Evolutionary conservation across 2,888 invertebrate species (phyloP), one percentile per base, ranked within the genome.

Genomic region (Kryphioiulus occultus): DNA sequence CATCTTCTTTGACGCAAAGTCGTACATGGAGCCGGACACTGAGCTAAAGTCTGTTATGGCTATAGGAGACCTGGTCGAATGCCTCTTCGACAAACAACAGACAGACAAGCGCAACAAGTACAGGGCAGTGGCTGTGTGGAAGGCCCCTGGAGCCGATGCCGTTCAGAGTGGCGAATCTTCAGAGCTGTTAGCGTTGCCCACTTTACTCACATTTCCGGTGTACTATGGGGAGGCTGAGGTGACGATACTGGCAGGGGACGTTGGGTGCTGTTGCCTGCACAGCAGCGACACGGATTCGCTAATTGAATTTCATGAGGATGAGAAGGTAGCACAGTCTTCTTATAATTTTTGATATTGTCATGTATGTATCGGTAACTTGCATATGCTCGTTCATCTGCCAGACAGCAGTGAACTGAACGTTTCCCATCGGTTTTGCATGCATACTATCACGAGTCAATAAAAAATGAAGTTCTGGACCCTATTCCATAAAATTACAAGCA

Each of bases 41-140:
- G 68, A 86, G 0, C 22, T 86, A 35, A 86, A 59, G 17, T 47
- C 47, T 26, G 30, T n/a, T 32, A 17, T 86, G 15, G n/a, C n/a
- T 3, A 19, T 4, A 0, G 86, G 86, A 19, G 86, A 68, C 17
- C n/a, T 0, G 10, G 68, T 86, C 7, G 86, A 86, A 26, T 86
- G 86, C 39, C 68, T 86, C n/a, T 86, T 19, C 32, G 5, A 17
- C 32, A n/a, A 68, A 7, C 9, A 5, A 0, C 47, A 30, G 30
- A n/a, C 19, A 5, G 32, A 32, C 32, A 32, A 86, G 35, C 44
- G 59, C 12, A n/a, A 30, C 30, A 86, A 86, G 35, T 86, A 30
- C 32, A 22, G 53, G 10, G 86, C 86, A n/a, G 35, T n/a, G 9
- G 53, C 32, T 30, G 59, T 86, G 17, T 86, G 86, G 86, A 86